These are phyloP conservation scores for Pavo muticus DNA, from an alignment of 2,113 vertebrate genomes.

Conservation along the genomic window DNA sequence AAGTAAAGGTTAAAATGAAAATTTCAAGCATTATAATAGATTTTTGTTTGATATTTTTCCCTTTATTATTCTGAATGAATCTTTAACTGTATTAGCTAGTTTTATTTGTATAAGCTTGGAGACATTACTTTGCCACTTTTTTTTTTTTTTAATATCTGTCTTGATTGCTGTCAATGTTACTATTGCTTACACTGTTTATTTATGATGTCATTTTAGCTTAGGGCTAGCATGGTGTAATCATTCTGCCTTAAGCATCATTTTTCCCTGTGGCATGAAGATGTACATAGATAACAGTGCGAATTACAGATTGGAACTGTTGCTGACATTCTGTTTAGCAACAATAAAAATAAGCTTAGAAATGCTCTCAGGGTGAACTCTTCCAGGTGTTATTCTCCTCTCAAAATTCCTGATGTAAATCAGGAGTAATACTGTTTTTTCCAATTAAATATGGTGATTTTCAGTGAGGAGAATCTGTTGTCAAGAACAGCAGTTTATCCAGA, in stretches of 20 bases:
- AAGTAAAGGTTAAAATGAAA: conserved; percentile 51
- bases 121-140: not conserved
- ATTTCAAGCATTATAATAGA: not conserved
- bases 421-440: not conserved
- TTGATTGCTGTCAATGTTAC: not conserved
- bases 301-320: conserved; percentile 3
- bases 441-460: not conserved
- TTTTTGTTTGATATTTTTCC: not conserved
- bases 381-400: not conserved
- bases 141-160: not conserved
- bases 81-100: not conserved
- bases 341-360: not conserved
- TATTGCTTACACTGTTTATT: conserved; percentile 36
- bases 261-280: not conserved
- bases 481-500: not conserved
- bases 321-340: conserved; percentile 31
- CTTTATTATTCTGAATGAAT: conserved; percentile 4
- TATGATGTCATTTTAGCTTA: conserved; percentile 49
- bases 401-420: not conserved
- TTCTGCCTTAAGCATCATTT: conserved; percentile 59
- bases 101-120: not conserved
- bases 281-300: not conserved
- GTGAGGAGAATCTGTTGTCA: not conserved
- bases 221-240: conserved; percentile 36
- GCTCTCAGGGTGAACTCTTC: not conserved